A percentile compares a stretch with the other conserved stretches of the same genome.
phyloP scores from a whole-genome alignment of 2,113 vertebrate genomes.

The Rissa tridactyla region DNA sequence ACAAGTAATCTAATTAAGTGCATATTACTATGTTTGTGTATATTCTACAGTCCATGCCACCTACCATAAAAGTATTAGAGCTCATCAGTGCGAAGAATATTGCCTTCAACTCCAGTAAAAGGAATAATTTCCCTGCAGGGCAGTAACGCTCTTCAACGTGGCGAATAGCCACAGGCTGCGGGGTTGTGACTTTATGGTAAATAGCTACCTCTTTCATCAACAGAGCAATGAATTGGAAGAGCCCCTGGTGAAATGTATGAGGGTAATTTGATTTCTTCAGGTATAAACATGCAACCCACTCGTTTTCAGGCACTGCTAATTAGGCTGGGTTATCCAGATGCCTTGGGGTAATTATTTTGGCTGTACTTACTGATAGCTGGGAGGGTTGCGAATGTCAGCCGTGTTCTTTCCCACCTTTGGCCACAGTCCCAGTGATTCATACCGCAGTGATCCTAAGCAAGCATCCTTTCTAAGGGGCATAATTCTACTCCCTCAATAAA shows the following conservation, averaged over 20 bases:
- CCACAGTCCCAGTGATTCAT: conserved; percentile 64
- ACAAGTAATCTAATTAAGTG: conserved; percentile 65
- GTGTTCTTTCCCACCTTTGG: conserved; percentile 68
- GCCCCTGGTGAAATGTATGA: conserved; percentile 69
- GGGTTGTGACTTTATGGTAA: conserved; percentile 69
- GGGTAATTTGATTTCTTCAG: conserved; percentile 73
- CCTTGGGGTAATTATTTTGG: conserved; percentile 71
- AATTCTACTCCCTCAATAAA: conserved; percentile 56
- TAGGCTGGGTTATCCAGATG: conserved; percentile 70
- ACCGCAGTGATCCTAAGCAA: conserved; percentile 23
- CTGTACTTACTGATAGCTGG: conserved; percentile 65
- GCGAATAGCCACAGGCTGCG: conserved; percentile 59
- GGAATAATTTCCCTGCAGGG: conserved; percentile 67
- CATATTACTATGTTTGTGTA: conserved; percentile 56
- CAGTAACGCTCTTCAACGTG: conserved; percentile 48
- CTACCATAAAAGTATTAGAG: conserved; percentile 69
- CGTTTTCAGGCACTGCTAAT: conserved; percentile 67
- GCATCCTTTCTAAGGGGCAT: conserved; percentile 44
- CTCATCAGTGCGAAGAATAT: conserved; percentile 64
- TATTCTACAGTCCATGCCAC: conserved; percentile 46
- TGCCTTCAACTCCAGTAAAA: conserved; percentile 65
- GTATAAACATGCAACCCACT: conserved; percentile 69
- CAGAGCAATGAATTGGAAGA: conserved; percentile 69
- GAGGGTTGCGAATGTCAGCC: conserved; percentile 55
- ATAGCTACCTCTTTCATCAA: conserved; percentile 68